phyloP scores from a whole-genome alignment of 2,888 invertebrate genomes.

The Tipula unca region DNA sequence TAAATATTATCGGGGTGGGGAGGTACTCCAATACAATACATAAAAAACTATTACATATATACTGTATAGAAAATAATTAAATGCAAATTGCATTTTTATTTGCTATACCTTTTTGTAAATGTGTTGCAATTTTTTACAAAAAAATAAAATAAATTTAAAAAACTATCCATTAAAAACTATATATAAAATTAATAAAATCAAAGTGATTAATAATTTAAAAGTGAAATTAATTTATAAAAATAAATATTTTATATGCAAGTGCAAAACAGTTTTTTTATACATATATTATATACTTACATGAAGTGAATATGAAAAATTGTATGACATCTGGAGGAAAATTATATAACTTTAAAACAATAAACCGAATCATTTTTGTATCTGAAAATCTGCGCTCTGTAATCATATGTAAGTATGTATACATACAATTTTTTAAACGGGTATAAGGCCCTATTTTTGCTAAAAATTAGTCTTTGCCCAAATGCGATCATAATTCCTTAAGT shows the following conservation, averaged over 20 bases:
- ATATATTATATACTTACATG: neutral
- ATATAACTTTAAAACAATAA: neutral
- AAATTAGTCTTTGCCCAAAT: too few species aligned
- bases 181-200: neutral
- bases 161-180: neutral
- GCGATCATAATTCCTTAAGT: too few species aligned
- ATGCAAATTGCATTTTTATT: constrained; percentile 14
- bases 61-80: neutral
- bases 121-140: neutral
- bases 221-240: neutral
- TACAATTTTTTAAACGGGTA: neutral
- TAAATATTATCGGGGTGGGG: neutral
- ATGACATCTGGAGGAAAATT: neutral
- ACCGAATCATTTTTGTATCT: neutral
- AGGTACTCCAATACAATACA: neutral
- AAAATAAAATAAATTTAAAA: neutral
- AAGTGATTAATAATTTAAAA: neutral
- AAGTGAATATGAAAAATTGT: neutral
- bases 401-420: neutral
- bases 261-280: neutral
- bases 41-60: neutral
- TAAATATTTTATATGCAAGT: neutral
- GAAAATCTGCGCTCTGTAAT: neutral
- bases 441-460: neutral
- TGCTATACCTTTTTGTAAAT: constrained; percentile 3